Conservation (phyloP, 2,797 vertebrate species). For the Dryobates pubescens region DNA sequence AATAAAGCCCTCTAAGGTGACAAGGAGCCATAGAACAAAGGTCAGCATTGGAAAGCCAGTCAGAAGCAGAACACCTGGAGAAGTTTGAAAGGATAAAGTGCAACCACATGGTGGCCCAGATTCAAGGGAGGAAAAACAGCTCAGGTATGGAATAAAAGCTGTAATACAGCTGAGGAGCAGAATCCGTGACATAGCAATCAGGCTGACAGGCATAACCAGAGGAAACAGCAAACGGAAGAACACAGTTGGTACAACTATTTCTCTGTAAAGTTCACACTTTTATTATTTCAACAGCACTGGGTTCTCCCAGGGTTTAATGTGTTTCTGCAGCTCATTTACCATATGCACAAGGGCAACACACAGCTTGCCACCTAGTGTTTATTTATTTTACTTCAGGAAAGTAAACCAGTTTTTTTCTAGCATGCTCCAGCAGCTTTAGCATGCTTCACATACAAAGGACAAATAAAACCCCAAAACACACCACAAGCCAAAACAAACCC, state of each 20-base stretch:
- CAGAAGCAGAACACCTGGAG: neutral
- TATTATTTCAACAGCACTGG: neutral
- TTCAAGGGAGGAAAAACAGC: neutral
- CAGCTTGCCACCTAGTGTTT: conserved; percentile 45
- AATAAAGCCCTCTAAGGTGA: neutral
- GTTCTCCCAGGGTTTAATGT: neutral
- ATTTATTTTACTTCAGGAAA: neutral
- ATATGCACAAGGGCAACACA: rapidly evolving
- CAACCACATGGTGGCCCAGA: neutral
- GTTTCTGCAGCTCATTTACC: neutral
- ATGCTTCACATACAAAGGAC: neutral
- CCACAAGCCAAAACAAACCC: neutral
- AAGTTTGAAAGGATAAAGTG: neutral
- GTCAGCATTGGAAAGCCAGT: neutral
- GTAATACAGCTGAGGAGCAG: neutral
- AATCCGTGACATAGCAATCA: neutral
- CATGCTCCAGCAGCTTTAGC: neutral
- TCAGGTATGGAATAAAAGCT: neutral
- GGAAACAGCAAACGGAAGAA: neutral
- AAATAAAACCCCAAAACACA: neutral
- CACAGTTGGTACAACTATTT: neutral
- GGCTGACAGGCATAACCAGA: neutral
- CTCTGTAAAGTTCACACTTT: neutral
- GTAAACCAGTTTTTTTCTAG: neutral
- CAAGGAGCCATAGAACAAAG: neutral